Base-by-base conservation (phyloP, 2,113 vertebrate species). In the Cynoglossus semilaevis region DNA sequence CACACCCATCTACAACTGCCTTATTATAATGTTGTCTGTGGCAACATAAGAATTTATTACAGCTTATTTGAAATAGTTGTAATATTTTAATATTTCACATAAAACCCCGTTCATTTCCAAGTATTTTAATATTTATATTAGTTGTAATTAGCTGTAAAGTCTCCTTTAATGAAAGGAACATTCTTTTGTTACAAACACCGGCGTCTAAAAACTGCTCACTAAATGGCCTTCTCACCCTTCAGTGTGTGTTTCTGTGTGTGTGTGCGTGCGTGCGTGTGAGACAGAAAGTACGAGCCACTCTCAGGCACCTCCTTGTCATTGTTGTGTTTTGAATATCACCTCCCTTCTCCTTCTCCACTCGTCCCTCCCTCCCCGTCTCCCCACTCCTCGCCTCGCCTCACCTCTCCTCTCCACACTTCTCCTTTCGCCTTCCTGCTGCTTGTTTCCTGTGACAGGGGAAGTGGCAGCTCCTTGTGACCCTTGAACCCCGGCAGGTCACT, bases 361-460 rank as follows among this genome's bases (percentile, higher is more conserved):
- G 11, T 46, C 12, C 14, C 14, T 41, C 38, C 38, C 37, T 38
- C 37, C 73, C 74, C 80, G 69, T 76, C 67, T 66, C 29, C 37
- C 22, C 22, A 4, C 22, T 29, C 22, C 37, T 55, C 18, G 51
- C 64, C 69, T 58, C 69, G 68, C 63, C 67, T 54, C 74, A 72
- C 52, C 70, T 38, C 51, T 72, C 63, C 52, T 22, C 63, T 67
- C 45, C 57, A 41, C 38, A 41, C 38, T 77, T 74, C 74, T 77
- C 81, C 72, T 76, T 72, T 68, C 36, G 51, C 79, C 75, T 82
- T 80, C 77, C 77, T 70, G 70, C 77, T 68, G 77, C 81, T 89
- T 87, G 82, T 85, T 87, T 84, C 80, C 73, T 80, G 67, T 88
- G 88, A 90, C 86, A 89, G 82, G 81, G 84, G 80, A 89, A 85